Conservation (phyloP, 2,113 vertebrate species). For the Eidolon helvum region DNA sequence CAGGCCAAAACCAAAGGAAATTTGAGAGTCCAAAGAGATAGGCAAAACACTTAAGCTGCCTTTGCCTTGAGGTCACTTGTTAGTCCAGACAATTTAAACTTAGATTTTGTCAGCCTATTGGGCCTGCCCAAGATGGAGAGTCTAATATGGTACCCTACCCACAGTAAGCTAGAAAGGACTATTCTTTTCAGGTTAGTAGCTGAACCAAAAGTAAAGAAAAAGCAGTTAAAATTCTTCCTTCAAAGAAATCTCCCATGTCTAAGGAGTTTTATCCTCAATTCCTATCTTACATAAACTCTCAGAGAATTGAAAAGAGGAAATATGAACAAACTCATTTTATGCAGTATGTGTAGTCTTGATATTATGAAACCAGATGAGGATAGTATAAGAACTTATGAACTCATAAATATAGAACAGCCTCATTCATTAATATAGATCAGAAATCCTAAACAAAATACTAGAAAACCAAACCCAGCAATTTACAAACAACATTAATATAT, state of each 20-base stretch:
- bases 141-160: background rate
- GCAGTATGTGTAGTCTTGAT: background rate
- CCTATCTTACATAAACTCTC: background rate
- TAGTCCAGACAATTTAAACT: background rate
- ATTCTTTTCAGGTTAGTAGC: background rate
- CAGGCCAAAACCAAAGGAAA: background rate
- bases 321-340: background rate
- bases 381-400: background rate
- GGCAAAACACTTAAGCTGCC: background rate
- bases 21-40: background rate
- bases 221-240: background rate
- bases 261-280: background rate
- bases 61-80: background rate
- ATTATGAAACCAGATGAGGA: background rate
- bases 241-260: background rate
- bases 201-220: background rate
- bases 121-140: background rate
- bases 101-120: background rate
- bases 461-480: background rate
- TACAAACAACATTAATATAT: background rate
- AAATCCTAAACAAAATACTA: background rate
- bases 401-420: background rate
- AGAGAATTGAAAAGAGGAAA: background rate
- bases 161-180: background rate
- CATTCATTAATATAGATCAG: background rate